Evolutionary conservation across 2,113 vertebrate species (phyloP), one percentile per base, ranked within the genome.

Genomic region (Noturus placidus): DNA sequence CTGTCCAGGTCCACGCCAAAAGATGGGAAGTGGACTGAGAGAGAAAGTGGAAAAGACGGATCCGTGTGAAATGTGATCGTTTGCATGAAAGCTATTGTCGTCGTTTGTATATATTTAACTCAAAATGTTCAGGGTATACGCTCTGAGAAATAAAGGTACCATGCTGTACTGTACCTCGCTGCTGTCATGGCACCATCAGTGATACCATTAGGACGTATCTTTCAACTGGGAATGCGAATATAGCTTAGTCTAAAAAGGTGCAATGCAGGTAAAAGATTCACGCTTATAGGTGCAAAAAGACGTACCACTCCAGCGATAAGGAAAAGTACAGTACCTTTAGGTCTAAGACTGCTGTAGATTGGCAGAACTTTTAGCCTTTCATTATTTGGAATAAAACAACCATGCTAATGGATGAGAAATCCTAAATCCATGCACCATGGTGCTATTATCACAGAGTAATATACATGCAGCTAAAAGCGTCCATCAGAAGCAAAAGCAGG

Each of bases 1-100:
- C 61, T 70, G 38, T 72, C 27, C 61, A 85, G 83, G 65, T 27
- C 54, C 74, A 72, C 74, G 76, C 74, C 76, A 70, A 50, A 59
- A 80, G 35, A 84, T 22, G 27, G 46, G 63, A 54, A 50, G 74
- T 25, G 35, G 59, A 42, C 56, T 42, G 22, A 61, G 4, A 35
- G 54, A 67, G 33, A 65, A 42, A 86, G n/a, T 33, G 70, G 67
- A 57, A 87, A 35, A 87, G 42, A 25, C 76, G 4, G 52, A 67
- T 6, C 4, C 63, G 1, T 50, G 80, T 57, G 7, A n/a, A 59
- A 61, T 14, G 54, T 11, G 79, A 61, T 50, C 57, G 17, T 20
- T 79, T 17, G 10, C n/a, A 52, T 25, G 5, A 27, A 67, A 17
- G 8, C 30, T 27, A 9, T 35, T 5, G 63, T 6, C 1, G 38